These are phyloP conservation scores for Hippopotamus amphibius DNA, from an alignment of 2,113 vertebrate genomes.

Conservation along the genomic window DNA sequence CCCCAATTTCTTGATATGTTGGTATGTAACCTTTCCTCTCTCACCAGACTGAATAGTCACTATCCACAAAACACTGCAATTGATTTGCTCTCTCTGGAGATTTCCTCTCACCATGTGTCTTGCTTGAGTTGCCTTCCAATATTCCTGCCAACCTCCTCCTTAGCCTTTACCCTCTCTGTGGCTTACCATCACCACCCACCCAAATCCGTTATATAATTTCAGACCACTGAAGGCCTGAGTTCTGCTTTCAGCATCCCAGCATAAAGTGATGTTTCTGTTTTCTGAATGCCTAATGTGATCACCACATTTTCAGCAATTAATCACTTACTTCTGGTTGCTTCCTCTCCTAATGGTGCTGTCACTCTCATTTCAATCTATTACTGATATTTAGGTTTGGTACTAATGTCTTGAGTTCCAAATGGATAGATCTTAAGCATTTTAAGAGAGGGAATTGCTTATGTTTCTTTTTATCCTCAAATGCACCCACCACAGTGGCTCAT, in stretches of 20 bases:
- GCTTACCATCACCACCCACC: fast-evolving
- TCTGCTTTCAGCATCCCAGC: not conserved
- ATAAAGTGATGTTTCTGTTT: not conserved
- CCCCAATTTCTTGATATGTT: not conserved
- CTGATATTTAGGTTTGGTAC: not conserved
- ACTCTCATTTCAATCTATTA: not conserved
- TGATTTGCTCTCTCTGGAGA: not conserved
- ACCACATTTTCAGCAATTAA: not conserved
- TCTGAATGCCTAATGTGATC: not conserved
- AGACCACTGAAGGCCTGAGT: not conserved
- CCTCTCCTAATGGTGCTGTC: not conserved
- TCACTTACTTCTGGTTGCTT: not conserved
- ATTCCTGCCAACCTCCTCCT: not conserved
- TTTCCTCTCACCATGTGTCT: not conserved
- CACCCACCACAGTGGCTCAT: not conserved
- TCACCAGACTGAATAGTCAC: not conserved
- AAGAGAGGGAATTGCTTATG: not conserved
- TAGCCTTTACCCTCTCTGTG: not conserved
- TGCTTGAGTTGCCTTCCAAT: not conserved
- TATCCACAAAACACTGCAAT: not conserved
- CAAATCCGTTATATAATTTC: not conserved
- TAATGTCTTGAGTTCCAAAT: not conserved
- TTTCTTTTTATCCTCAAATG: constrained; percentile 34
- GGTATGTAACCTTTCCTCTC: not conserved
- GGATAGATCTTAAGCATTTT: not conserved